phyloP scores from a whole-genome alignment of 2,797 vertebrate species.

The Sebastes wilsoni region DNA sequence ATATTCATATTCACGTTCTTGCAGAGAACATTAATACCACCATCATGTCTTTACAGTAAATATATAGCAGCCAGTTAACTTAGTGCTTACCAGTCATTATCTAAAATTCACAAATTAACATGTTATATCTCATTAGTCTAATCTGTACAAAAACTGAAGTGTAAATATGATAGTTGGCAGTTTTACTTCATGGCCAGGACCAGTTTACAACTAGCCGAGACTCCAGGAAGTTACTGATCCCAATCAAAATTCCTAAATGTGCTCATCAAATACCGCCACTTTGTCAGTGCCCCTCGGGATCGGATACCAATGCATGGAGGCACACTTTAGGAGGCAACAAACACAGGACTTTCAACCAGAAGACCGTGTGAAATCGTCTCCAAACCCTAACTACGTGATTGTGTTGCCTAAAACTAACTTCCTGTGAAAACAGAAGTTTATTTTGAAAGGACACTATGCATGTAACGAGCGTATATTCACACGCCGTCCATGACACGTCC shows the following conservation, averaged over 20 bases:
- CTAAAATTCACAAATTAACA: background rate
- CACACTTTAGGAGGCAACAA: too few species aligned
- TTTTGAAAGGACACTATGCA: too few species aligned
- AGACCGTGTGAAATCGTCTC: too few species aligned
- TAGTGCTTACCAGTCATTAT: background rate
- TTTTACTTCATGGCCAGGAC: background rate
- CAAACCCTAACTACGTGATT: fast-evolving
- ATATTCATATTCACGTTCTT: background rate
- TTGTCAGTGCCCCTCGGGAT: too few species aligned
- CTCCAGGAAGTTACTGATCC: background rate
- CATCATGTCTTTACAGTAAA: background rate
- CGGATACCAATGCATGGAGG: too few species aligned
- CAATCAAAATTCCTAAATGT: background rate
- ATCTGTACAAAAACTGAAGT: background rate
- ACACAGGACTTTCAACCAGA: too few species aligned
- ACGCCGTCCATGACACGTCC: too few species aligned
- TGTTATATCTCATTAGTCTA: background rate
- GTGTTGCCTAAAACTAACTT: too few species aligned
- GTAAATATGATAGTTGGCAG: background rate
- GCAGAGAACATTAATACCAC: background rate
- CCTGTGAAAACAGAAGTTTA: too few species aligned
- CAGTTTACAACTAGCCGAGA: background rate
- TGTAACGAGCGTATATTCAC: too few species aligned
- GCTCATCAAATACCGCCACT: too few species aligned
- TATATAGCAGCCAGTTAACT: background rate